Evolutionary conservation across 2,113 vertebrate species (phyloP).

Genomic region (Gasterosteus nipponicus): DNA sequence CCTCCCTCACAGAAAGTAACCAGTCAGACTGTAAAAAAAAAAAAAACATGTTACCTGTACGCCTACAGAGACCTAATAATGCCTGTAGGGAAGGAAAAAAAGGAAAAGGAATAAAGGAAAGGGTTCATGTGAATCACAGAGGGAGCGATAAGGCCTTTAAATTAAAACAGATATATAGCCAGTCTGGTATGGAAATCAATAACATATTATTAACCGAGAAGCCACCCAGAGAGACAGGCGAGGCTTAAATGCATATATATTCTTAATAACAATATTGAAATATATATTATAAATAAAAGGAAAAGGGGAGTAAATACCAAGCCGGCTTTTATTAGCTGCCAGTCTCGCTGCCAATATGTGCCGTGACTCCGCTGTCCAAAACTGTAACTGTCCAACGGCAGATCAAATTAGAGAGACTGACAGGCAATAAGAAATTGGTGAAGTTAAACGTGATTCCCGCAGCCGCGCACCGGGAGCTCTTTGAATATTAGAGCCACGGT

Average conservation of each 20-base stretch:
- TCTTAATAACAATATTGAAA: slow-evolving; percentile 84
- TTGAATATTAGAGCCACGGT: slow-evolving; percentile 77
- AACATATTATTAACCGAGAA: slow-evolving; percentile 80
- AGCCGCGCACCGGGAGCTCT: slow-evolving; percentile 64
- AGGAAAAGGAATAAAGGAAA: slow-evolving; percentile 62
- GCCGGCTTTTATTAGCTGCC: slow-evolving; percentile 85
- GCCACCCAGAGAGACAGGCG: slow-evolving; percentile 77
- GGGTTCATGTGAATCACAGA: slow-evolving; percentile 64
- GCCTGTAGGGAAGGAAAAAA: slow-evolving; percentile 47
- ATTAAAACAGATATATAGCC: slow-evolving; percentile 77
- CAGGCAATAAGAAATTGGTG: slow-evolving; percentile 85
- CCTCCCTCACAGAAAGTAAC: slow-evolving; percentile 62
- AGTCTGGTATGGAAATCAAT: slow-evolving; percentile 81
- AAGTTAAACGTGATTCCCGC: slow-evolving; percentile 81
- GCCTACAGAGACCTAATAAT: slow-evolving; percentile 72
- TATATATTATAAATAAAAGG: slow-evolving; percentile 82
- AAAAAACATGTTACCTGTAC: slow-evolving; percentile 56
- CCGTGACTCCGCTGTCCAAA: slow-evolving; percentile 81
- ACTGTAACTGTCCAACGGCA: slow-evolving; percentile 82
- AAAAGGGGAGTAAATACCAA: slow-evolving; percentile 77
- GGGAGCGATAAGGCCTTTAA: slow-evolving; percentile 71
- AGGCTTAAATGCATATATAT: slow-evolving; percentile 83
- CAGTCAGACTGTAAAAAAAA: slow-evolving; percentile 56
- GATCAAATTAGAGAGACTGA: slow-evolving; percentile 86
- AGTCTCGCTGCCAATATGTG: slow-evolving; percentile 84